Conservation (phyloP, 1,140 invertebrate species). For the Eriosoma lanigerum region DNA sequence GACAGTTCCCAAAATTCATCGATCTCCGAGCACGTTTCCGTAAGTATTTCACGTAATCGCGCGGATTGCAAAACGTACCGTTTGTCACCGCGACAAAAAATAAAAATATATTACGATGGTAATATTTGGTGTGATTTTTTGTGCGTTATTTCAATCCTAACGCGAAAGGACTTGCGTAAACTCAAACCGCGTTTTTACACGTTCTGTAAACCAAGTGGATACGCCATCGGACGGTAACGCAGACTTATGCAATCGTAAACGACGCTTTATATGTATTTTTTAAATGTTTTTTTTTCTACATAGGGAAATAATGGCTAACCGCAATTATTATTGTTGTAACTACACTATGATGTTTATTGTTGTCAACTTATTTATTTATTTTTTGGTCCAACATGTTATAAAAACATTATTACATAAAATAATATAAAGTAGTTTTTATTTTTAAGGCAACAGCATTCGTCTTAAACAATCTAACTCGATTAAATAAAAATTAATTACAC, state of each 20-base stretch:
- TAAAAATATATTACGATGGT: neutral
- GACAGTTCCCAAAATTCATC: neutral
- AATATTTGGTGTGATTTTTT: neutral
- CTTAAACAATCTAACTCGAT: no score
- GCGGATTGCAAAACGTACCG: neutral
- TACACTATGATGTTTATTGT: no score
- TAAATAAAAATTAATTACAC: no score
- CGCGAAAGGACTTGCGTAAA: neutral
- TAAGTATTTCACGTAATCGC: neutral
- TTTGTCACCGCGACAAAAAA: neutral
- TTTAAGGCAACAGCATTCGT: no score
- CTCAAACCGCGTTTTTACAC: neutral
- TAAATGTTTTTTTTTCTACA: no score
- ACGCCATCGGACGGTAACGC: neutral
- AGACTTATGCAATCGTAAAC: neutral
- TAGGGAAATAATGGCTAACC: no score
- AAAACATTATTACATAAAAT: no score
- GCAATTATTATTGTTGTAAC: no score
- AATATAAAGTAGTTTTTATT: no score
- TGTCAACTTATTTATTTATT: no score
- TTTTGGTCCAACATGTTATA: no score
- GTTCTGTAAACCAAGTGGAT: neutral
- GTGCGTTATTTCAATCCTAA: neutral
- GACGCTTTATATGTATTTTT: neutral
- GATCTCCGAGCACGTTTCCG: neutral